These are phyloP conservation scores for Aleiodes alternator DNA, from an alignment of 2,888 invertebrate species.

Conservation along the genomic window DNA sequence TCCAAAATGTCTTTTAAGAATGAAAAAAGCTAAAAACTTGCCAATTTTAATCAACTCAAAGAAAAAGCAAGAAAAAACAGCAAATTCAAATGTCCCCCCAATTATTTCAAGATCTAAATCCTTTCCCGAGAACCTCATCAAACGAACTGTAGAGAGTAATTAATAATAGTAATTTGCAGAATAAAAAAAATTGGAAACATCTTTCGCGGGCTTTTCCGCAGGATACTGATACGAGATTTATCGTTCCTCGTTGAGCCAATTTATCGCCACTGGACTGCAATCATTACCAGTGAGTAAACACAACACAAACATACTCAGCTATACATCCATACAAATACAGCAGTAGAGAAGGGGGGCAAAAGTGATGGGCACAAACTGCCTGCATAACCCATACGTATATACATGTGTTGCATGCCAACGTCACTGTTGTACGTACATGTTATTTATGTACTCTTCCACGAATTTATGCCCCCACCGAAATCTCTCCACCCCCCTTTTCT, in stretches of 20 bases:
- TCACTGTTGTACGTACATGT: constrained; percentile 37
- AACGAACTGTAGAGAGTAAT: background rate
- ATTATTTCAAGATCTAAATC: too few relatives aligned
- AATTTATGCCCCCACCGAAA: constrained; percentile 41
- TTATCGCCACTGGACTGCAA: constrained; percentile 22
- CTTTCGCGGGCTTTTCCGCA: background rate
- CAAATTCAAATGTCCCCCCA: too few relatives aligned
- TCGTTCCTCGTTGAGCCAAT: constrained; percentile 1
- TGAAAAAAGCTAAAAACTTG: too few relatives aligned
- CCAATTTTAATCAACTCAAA: too few relatives aligned
- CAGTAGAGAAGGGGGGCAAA: background rate
- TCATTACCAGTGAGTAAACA: constrained; percentile 43
- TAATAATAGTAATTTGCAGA: too few relatives aligned
- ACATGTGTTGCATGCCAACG: constrained; percentile 34
- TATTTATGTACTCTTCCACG: constrained; percentile 46
- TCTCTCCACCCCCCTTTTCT: too few relatives aligned
- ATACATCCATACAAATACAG: background rate
- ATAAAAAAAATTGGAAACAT: background rate
- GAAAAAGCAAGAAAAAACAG: too few relatives aligned
- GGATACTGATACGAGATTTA: constrained; percentile 3
- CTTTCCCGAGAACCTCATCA: background rate
- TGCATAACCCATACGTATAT: constrained; percentile 9
- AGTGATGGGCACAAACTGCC: constrained; percentile 17
- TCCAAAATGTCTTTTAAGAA: background rate
- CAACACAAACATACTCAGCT: constrained; percentile 11